Evolutionary conservation across 2,797 vertebrate species (phyloP), one percentile per base, ranked within the genome.

Genomic region (Protonibea diacanthus): DNA sequence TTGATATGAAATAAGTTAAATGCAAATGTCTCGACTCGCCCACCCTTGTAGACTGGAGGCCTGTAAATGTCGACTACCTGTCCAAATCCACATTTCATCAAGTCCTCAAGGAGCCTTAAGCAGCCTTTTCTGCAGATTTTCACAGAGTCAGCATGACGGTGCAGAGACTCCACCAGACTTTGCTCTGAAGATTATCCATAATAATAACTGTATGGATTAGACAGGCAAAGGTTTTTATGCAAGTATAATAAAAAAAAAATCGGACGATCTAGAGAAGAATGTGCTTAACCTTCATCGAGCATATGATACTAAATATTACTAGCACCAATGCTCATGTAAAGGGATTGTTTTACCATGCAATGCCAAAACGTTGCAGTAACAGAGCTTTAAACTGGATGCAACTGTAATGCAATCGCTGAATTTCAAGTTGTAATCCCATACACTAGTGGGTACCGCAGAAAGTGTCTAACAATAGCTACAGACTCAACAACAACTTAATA

Each of bases 401-500:
- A 38, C 38, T 55, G 23, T 60, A 4, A 38, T 23, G 12, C 33
- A 3, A 56, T 63, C 18, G n/a, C 20, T 9, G 4, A 20, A 18
- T 61, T 55, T 60, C 5, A 69, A 59, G 45, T 27, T 53, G 20
- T 27, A 48, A 56, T 56, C 55, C 52, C 52, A 55, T 15, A 63
- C 12, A 15, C 12, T 6, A 47, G 12, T 40, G 1, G 2, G 13
- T 21, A 11, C 53, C 5, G 3, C 48, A 25, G 51, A 49, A 18
- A 15, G 42, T 65, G 47, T n/a, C 59, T 27, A 60, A 40, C 52
- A 78, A 29, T 58, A 71, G 48, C 25, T 57, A 45, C 47, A 40
- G 27, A 20, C 42, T 71, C 60, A 65, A 59, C 48, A 59, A 47
- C n/a, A 63, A 52, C 59, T 38, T 58, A 47, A 69, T 13, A 81